Conservation (phyloP, 2,888 invertebrate genomes). For the Drosophila rellima region DNA sequence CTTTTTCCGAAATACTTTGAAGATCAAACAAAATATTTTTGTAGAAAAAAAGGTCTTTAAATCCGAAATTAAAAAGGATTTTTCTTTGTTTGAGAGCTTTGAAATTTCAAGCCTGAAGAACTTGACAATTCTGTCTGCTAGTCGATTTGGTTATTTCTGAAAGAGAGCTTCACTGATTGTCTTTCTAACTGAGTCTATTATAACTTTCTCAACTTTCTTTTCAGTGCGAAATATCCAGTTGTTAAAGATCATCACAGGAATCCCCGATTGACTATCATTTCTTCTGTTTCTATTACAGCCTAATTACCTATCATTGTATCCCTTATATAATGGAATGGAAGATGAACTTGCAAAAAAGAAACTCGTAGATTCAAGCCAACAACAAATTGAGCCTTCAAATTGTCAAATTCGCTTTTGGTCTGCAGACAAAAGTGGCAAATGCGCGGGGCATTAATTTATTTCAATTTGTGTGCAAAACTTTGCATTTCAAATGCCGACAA, state of each 20-base stretch:
- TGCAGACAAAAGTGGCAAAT: constrained; percentile 37
- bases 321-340: constrained; percentile 1
- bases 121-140: too few relatives aligned
- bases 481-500: constrained; percentile 54
- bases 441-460: constrained; percentile 62
- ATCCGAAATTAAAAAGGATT: too few relatives aligned
- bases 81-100: too few relatives aligned
- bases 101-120: too few relatives aligned
- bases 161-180: too few relatives aligned
- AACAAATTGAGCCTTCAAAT: constrained; percentile 37
- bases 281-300: background rate
- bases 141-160: too few relatives aligned
- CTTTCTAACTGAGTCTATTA: too few relatives aligned
- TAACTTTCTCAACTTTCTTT: too few relatives aligned
- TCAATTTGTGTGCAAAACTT: constrained; percentile 65
- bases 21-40: too few relatives aligned
- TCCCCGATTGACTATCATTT: background rate
- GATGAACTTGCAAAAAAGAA: background rate
- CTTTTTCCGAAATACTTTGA: background rate
- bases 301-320: constrained; percentile 16
- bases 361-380: background rate
- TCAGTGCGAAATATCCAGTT: too few relatives aligned
- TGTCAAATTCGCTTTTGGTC: constrained; percentile 38
- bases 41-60: too few relatives aligned
- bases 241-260: background rate